Evolutionary conservation across 2,797 vertebrate species (phyloP).

Genomic region (Danio aesculapii): DNA sequence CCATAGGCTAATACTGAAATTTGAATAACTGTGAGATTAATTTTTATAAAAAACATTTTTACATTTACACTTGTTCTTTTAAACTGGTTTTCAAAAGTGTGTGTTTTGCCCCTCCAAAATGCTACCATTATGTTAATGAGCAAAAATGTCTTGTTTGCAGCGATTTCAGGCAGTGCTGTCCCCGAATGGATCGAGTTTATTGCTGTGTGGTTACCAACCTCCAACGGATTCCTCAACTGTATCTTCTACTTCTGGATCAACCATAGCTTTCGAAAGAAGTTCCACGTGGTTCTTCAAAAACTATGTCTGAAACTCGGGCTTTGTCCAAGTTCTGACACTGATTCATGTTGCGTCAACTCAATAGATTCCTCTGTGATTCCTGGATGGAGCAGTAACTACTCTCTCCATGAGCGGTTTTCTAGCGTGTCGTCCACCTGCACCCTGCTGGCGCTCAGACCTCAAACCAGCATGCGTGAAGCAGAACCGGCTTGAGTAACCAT

Average conservation of each 20-base stretch:
- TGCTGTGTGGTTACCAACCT: constrained; percentile 87
- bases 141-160: constrained; percentile 64
- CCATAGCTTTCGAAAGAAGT: constrained; percentile 84
- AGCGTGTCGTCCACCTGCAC: constrained; percentile 85
- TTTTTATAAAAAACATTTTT: too few species aligned
- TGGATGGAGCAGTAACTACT: constrained; percentile 70
- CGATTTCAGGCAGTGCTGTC: constrained; percentile 75
- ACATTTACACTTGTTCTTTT: too few species aligned
- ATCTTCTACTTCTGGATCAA: constrained; percentile 93
- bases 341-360: constrained; percentile 50
- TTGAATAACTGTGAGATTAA: too few species aligned
- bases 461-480: constrained; percentile 54
- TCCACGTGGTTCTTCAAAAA: constrained; percentile 72
- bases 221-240: constrained; percentile 90
- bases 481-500: neutral
- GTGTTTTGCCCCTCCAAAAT: too few species aligned
- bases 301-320: constrained; percentile 64
- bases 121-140: too few species aligned
- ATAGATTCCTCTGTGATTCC: constrained; percentile 61
- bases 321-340: constrained; percentile 66
- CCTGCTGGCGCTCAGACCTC: constrained; percentile 66
- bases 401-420: constrained; percentile 77
- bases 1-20: too few species aligned
- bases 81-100: too few species aligned
- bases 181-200: constrained; percentile 88